phyloP scores from a whole-genome alignment of 2,797 vertebrate species.

The Eulemur mongoz region DNA sequence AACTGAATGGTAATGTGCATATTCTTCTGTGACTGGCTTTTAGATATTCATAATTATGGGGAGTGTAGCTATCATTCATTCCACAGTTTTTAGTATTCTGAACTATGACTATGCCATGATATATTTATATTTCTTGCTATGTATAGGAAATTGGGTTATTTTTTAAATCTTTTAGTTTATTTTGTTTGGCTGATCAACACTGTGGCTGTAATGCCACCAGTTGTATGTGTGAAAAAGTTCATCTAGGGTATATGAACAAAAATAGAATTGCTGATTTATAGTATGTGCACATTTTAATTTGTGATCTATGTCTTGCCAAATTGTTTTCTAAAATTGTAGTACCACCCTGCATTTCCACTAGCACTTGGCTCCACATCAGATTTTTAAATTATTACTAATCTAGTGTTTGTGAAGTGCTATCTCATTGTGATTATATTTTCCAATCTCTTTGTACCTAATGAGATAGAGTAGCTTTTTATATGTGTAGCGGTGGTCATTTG shows the following conservation, averaged over 20 bases:
- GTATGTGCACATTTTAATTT: background rate
- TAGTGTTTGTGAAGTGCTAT: background rate
- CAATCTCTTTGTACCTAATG: background rate
- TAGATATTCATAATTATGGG: background rate
- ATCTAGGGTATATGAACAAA: background rate
- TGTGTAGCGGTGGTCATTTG: background rate
- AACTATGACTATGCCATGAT: background rate
- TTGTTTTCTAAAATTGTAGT: background rate
- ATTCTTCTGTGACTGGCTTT: background rate
- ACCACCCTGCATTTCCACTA: background rate
- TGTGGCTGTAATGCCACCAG: background rate
- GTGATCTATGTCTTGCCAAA: background rate
- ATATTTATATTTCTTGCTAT: background rate
- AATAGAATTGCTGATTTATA: background rate
- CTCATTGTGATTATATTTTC: background rate
- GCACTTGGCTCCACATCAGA: background rate
- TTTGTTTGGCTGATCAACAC: background rate
- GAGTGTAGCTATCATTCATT: background rate
- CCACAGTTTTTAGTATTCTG: background rate
- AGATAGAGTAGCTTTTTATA: background rate
- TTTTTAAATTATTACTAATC: background rate
- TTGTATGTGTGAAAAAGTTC: background rate
- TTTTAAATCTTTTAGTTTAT: background rate
- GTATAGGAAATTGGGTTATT: background rate
- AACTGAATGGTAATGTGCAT: background rate